Evolutionary conservation across 2,113 vertebrate genomes (phyloP).

Genomic region (Neopipo cinnamomea): DNA sequence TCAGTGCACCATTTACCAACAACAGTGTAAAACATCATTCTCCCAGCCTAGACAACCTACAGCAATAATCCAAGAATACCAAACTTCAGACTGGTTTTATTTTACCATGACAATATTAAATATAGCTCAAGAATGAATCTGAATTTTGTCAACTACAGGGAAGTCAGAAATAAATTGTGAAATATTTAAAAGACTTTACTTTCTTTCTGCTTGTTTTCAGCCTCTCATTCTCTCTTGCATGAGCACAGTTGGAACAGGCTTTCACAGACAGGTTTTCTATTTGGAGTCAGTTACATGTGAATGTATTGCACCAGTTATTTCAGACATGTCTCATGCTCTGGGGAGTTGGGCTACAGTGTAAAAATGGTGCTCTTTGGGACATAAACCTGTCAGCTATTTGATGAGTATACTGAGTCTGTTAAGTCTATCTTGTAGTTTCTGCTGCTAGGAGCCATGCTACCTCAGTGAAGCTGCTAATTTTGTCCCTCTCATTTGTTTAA

Average conservation of each 20-base stretch:
- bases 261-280: neutral
- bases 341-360: neutral
- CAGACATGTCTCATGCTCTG: neutral
- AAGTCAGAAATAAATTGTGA: neutral
- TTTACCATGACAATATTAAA: neutral
- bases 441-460: neutral
- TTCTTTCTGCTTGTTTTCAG: neutral
- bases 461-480: neutral
- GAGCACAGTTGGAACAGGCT: neutral
- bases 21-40: neutral
- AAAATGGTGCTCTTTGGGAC: neutral
- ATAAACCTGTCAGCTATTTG: neutral
- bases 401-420: neutral
- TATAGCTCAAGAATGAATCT: neutral
- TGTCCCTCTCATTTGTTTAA: conserved; percentile 32
- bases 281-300: neutral
- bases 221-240: neutral
- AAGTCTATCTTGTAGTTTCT: neutral
- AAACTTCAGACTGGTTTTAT: neutral
- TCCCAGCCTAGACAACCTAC: neutral
- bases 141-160: neutral
- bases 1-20: neutral
- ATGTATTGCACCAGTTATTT: neutral
- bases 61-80: neutral
- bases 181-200: neutral